Conservation (phyloP, 2,888 invertebrate species). For the Diogma glabrata region DNA sequence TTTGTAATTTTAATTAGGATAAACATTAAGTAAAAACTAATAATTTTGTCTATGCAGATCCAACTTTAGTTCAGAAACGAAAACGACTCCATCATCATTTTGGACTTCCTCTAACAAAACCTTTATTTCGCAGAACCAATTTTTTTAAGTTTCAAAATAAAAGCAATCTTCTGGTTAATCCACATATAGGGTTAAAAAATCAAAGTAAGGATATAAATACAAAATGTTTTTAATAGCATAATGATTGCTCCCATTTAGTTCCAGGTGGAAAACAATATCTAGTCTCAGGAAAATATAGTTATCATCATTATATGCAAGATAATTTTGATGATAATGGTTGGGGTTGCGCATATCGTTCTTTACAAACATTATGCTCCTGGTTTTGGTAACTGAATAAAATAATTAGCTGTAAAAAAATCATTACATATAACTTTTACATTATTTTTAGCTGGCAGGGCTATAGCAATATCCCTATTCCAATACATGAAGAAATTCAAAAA, state of each 20-base stretch:
- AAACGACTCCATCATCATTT: slow-evolving; percentile 59
- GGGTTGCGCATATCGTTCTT: slow-evolving; percentile 97
- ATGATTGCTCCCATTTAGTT: slow-evolving; percentile 18
- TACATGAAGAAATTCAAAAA: slow-evolving; percentile 80
- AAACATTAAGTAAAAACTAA: too few species aligned
- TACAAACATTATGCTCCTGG: slow-evolving; percentile 96
- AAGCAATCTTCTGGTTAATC: slow-evolving; percentile 50
- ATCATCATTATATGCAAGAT: slow-evolving; percentile 96
- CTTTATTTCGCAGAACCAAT: slow-evolving; percentile 66
- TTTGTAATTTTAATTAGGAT: too few species aligned
- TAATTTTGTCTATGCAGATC: too few species aligned
- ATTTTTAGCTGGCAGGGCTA: slow-evolving; percentile 64
- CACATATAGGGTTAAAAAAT: slow-evolving; percentile 47
- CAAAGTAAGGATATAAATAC: slow-evolving; percentile 22
- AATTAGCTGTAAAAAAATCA: too few species aligned
- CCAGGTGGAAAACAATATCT: slow-evolving; percentile 41
- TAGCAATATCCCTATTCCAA: slow-evolving; percentile 62
- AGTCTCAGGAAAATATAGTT: slow-evolving; percentile 78
- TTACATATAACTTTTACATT: too few species aligned
- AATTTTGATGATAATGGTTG: slow-evolving; percentile 92
- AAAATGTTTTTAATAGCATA: neutral
- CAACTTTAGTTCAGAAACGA: slow-evolving; percentile 35
- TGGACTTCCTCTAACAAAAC: slow-evolving; percentile 52
- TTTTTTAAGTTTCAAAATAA: slow-evolving; percentile 41
- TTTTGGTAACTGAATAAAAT: slow-evolving; percentile 41